Evolutionary conservation across 92 coral and sea anemone genomes (phyloP), one percentile per base, ranked within the genome.

Genomic region (Porites divaricata): DNA sequence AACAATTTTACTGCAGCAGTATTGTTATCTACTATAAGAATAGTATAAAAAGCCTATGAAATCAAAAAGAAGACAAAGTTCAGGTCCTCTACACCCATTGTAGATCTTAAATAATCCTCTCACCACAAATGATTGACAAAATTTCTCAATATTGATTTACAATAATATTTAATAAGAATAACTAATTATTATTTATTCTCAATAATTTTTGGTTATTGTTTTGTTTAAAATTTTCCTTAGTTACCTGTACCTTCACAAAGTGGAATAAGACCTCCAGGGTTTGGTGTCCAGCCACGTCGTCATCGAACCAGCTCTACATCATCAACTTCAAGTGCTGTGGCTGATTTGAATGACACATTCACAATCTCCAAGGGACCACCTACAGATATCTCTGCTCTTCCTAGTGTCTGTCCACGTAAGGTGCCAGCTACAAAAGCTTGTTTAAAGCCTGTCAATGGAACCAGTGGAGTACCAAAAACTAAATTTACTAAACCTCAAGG

Each of bases 221-320:
- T 78, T 1, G 1, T 11, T 49, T 86, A 13, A 53, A 48, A 35
- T 54, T 76, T 25, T 84, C 65, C 74, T 19, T 74, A 91, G 94
- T 63, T 88, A 28, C 83, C 83, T 3, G 69, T 54, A 2, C 85
- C 86, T 9, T 81, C 92, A 14, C 89, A 83, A 59, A 86, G 93
- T 89, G 92, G 94, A 4, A 86, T 94, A 20, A 81, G 80, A 65
- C 85, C 89, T 8, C 98, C 95, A 49, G 92, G 95, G 12, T 81
- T 91, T 61, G 85, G 80, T 35, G 76, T 83, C 58, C 24, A 83
- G 17, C 68, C 86, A 26, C 83, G 93, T 15, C 78, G 92, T 25
- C 90, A 82, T 16, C 89, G 94, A 13, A 87, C 95, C 78, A 92
- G 93, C 70, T 94, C 95, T 21, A 79, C 95, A 19, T 94, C 95